Percentiles rank a stretch among this genome's conserved stretches.
These are phyloP conservation scores for Psittacula echo DNA, from an alignment of 2,797 vertebrate genomes.

Conservation along the genomic window DNA sequence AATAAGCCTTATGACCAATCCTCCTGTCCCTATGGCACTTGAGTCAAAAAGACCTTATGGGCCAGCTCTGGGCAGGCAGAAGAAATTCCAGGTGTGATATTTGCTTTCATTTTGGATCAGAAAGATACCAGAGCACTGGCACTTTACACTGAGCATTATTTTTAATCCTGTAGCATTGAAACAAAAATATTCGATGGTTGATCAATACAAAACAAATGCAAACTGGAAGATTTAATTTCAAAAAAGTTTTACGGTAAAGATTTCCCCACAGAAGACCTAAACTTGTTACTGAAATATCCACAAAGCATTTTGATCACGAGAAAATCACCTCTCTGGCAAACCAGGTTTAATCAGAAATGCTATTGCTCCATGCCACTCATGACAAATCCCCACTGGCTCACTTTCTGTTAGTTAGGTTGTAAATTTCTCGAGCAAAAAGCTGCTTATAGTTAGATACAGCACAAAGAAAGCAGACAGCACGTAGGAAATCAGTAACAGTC, in stretches of 20 bases:
- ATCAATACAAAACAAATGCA: not conserved
- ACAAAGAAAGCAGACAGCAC: not conserved
- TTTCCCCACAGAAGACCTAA: not conserved
- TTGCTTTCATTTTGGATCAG: not conserved
- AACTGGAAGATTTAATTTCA: not conserved
- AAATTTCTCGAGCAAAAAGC: not conserved
- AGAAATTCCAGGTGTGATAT: not conserved
- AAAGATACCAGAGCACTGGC: not conserved
- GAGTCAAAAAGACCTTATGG: not conserved
- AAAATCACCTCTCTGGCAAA: not conserved
- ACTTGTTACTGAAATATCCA: not conserved
- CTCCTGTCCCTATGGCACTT: not conserved
- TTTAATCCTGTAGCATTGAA: not conserved
- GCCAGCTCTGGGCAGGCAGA: not conserved
- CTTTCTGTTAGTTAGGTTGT: not conserved
- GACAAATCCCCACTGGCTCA: not conserved
- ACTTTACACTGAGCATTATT: not conserved
- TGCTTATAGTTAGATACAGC: not conserved
- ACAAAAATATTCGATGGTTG: not conserved
- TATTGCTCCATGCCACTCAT: not conserved
- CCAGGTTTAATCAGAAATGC: not conserved
- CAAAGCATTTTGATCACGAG: not conserved
- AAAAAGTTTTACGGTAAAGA: not conserved
- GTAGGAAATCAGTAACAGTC: not conserved
- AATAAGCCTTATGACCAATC: not conserved